Conservation (phyloP, 2,888 invertebrate genomes). For the Eubasilissa splendida region DNA sequence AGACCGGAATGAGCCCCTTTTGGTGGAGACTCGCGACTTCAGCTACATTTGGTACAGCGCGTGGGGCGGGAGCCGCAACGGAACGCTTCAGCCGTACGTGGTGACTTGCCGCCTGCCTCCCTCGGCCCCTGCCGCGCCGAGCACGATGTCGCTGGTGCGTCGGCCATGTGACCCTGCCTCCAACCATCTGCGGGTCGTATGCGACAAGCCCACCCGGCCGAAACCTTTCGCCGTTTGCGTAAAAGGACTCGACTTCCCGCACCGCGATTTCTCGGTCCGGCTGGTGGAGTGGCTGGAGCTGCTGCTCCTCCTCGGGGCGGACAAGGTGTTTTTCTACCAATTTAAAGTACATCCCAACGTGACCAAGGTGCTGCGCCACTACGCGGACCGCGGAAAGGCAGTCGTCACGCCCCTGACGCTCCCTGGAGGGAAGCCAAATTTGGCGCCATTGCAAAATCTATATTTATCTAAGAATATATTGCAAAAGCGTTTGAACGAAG, state of each 20-base stretch:
- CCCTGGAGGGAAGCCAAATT: slow-evolving; percentile 92
- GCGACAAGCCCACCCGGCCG: slow-evolving; percentile 80
- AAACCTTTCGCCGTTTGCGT: slow-evolving; percentile 94
- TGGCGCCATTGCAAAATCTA: slow-evolving; percentile 89
- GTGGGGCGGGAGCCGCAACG: slow-evolving; percentile 95
- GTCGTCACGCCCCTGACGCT: slow-evolving; percentile 86
- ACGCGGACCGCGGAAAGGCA: slow-evolving; percentile 77
- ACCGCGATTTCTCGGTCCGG: slow-evolving; percentile 91
- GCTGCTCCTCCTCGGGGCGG: slow-evolving; percentile 88
- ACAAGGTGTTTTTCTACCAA: slow-evolving; percentile 93
- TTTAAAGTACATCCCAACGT: slow-evolving; percentile 93
- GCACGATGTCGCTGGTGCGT: slow-evolving; percentile 89
- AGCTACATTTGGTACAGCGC: slow-evolving; percentile 95
- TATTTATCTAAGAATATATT: slow-evolving; percentile 92
- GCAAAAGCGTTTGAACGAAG: slow-evolving; percentile 94
- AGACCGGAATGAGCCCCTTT: slow-evolving; percentile 84
- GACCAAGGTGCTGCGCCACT: slow-evolving; percentile 83
- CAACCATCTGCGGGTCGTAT: slow-evolving; percentile 87
- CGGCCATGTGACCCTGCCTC: slow-evolving; percentile 88
- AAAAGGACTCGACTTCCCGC: slow-evolving; percentile 93
- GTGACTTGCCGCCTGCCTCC: slow-evolving; percentile 77
- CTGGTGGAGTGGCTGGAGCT: slow-evolving; percentile 96
- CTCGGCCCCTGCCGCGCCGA: slow-evolving; percentile 78
- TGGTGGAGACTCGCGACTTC: slow-evolving; percentile 88
- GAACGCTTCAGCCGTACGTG: slow-evolving; percentile 92